Evolutionary conservation across 53 echinoderm and acorn worm species (phyloP), one percentile per base, ranked within the genome.

Genomic region (Holothuria scabra): DNA sequence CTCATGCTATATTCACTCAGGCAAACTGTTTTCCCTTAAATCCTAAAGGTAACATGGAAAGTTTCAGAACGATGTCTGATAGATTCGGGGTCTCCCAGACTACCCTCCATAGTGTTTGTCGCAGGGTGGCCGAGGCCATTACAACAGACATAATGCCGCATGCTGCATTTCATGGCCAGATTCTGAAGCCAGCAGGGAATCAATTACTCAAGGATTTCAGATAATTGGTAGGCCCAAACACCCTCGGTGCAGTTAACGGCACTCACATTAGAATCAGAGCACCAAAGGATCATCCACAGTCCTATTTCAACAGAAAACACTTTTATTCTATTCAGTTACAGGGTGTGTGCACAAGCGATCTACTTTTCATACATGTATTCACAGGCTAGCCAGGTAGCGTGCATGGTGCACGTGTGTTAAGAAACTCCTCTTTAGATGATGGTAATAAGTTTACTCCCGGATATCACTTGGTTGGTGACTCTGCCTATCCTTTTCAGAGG

Each of bases 401-500:
- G 21, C 88, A 88, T n/a, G 88, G 83, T 34, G 83, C 88, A 25
- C 38, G 83, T 18, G 76, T 88, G 6, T 83, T 59, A 5, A 44
- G 60, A 34, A 88, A 88, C 44, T 88, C 70, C 3, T 34, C 60
- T 29, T 62, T 88, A 16, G 33, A 22, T 12, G 44, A 83, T 25
- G 25, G 34, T 4, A 56, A 64, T 22, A 67, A 62, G 12, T 88
- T 83, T 57, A 75, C 83, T 12, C 67, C 83, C n/a, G 70, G 67
- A 28, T 58, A 66, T 35, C 59, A 82, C 44, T 38, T 87, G 9
- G 66, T 87, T 32, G 87, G 71, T 12, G 87, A 87, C 56, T 81
- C 80, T 28, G 82, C 87, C 70, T 82, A 87, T 25, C 87, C 87
- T 9, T 69, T 69, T 67, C 56, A 87, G n/a, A n/a, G n/a, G n/a